These are phyloP conservation scores for Lepidocyrtinus sp. DNA, from an alignment of 2,888 invertebrate species.

Conservation along the genomic window DNA sequence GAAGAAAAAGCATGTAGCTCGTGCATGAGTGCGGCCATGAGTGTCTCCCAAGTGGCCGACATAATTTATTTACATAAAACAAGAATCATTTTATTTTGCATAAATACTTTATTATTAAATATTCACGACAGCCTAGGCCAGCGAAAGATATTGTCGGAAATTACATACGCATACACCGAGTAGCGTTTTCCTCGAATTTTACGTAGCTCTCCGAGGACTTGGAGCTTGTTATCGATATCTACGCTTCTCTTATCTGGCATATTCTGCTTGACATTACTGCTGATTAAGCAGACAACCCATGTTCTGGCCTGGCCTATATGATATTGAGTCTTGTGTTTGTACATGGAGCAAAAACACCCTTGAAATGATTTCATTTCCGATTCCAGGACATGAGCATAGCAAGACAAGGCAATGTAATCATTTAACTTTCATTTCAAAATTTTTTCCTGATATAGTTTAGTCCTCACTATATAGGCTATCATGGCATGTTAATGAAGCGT, in stretches of 20 bases:
- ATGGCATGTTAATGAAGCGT: background rate
- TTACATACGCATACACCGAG: background rate
- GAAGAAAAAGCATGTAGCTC: background rate
- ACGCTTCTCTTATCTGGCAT: background rate
- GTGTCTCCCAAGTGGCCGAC: background rate
- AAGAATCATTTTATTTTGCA: background rate
- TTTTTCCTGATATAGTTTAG: background rate
- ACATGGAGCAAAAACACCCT: slow-evolving; percentile 39
- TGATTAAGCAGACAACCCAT: background rate
- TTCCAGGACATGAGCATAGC: slow-evolving; percentile 36
- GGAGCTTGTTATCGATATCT: background rate
- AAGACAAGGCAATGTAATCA: slow-evolving; percentile 29
- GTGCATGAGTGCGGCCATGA: background rate
- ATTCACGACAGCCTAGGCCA: background rate
- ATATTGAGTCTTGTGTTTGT: background rate
- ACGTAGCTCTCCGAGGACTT: background rate
- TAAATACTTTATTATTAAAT: background rate
- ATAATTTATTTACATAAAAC: background rate
- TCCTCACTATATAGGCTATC: background rate
- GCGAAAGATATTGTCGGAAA: background rate
- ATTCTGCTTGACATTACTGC: background rate
- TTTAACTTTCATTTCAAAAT: background rate
- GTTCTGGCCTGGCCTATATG: background rate
- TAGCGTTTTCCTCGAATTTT: slow-evolving; percentile 3
- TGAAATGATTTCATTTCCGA: slow-evolving; percentile 59